Conservation (phyloP, 2,113 vertebrate genomes). For the Paraplagusia blochii region DNA sequence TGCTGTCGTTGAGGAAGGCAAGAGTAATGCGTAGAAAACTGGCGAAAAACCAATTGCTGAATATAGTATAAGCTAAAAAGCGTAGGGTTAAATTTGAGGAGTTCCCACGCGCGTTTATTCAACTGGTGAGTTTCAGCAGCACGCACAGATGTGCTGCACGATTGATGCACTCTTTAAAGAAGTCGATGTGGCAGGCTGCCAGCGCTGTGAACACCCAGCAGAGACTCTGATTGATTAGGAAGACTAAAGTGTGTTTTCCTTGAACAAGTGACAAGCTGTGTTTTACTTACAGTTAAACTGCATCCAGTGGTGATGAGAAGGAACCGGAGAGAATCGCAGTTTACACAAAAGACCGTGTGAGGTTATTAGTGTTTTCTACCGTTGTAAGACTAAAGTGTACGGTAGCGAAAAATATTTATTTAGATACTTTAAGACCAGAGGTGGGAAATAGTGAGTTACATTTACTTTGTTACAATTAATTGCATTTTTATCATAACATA, state of each 20-base stretch:
- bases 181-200: slow-evolving; percentile 24
- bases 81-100: too few species aligned
- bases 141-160: slow-evolving; percentile 6
- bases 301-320: slow-evolving; percentile 1
- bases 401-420: too few species aligned
- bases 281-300: background rate
- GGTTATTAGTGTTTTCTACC: background rate
- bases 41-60: too few species aligned
- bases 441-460: too few species aligned
- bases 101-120: background rate
- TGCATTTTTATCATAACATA: too few species aligned
- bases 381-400: too few species aligned
- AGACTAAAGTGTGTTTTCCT: slow-evolving; percentile 19
- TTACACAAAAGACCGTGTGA: background rate
- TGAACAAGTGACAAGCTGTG: slow-evolving; percentile 7
- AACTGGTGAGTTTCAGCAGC: slow-evolving; percentile 16
- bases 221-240: slow-evolving; percentile 26
- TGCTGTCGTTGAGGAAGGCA: too few species aligned
- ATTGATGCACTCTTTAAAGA: slow-evolving; percentile 5
- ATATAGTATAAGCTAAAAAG: too few species aligned
- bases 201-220: slow-evolving; percentile 18
- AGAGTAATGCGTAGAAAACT: too few species aligned
- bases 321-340: background rate
- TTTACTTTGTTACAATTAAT: too few species aligned
- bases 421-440: too few species aligned